A percentile compares a stretch with the other conserved stretches of the same genome.
phyloP scores from a whole-genome alignment of 2,888 invertebrate species.

The Drosophila villosipedis region DNA sequence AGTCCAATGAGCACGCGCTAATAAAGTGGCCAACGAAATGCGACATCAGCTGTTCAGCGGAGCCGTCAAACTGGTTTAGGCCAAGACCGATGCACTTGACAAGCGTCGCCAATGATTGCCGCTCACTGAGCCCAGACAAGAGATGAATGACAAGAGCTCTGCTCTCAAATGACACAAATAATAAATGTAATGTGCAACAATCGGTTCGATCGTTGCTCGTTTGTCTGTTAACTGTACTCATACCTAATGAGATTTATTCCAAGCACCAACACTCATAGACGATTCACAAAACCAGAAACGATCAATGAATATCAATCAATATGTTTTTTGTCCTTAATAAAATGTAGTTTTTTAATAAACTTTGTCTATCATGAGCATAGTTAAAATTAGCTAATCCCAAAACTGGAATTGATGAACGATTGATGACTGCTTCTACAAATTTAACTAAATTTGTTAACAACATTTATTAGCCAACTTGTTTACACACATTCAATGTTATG shows the following conservation, averaged over 20 bases:
- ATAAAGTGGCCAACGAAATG: conserved; percentile 45
- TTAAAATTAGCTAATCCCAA: background rate
- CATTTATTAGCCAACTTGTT: conserved; percentile 7
- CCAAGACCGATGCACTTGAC: conserved; percentile 58
- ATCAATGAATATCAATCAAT: background rate
- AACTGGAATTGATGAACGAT: background rate
- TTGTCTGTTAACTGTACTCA: conserved; percentile 21
- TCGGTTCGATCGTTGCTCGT: background rate
- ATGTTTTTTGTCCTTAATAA: background rate
- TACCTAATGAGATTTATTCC: background rate
- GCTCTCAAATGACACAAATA: conserved; percentile 53
- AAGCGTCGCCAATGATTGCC: conserved; percentile 45
- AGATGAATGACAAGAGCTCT: conserved; percentile 49
- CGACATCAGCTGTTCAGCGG: conserved; percentile 49
- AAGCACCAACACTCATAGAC: background rate
- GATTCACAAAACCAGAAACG: background rate
- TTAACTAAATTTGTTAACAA: background rate
- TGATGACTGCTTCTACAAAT: background rate
- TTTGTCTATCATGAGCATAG: background rate
- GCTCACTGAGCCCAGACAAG: conserved; percentile 39
- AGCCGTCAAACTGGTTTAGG: conserved; percentile 61
- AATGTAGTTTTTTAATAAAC: background rate
- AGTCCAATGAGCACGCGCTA: conserved; percentile 53
- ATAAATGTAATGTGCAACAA: conserved; percentile 21
- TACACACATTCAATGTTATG: background rate